Percentiles rank a stretch among this genome's conserved stretches.
Conservation (phyloP, 2,113 vertebrate genomes). For the Dolichallabes microphthalmus region DNA sequence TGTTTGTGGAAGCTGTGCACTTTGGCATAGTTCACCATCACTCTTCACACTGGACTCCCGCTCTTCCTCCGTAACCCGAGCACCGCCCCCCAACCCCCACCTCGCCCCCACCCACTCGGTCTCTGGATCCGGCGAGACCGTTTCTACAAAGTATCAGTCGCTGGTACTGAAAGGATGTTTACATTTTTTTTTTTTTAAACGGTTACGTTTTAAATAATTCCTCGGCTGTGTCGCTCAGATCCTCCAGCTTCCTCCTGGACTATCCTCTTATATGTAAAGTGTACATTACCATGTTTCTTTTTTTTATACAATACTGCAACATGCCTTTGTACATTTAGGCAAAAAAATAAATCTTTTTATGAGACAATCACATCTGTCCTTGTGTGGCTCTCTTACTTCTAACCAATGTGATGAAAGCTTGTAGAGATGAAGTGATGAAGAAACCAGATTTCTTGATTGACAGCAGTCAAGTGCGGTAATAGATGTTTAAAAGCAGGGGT, state of each 20-base stretch:
- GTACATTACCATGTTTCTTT: constrained; percentile 91
- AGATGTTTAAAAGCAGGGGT: too few relatives aligned
- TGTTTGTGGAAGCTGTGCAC: constrained; percentile 26
- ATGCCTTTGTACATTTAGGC: constrained; percentile 95
- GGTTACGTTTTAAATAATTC: constrained; percentile 82
- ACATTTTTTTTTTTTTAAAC: constrained; percentile 83
- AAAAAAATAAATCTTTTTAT: constrained; percentile 97
- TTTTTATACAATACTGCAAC: constrained; percentile 93
- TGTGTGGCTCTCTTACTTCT: constrained; percentile 55
- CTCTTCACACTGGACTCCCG: constrained; percentile 59
- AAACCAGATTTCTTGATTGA: neutral
- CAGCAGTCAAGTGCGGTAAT: too few relatives aligned
- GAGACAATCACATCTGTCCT: constrained; percentile 87
- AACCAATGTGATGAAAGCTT: neutral
- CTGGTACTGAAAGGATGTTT: constrained; percentile 81
- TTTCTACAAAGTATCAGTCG: constrained; percentile 64
- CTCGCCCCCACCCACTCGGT: constrained; percentile 56
- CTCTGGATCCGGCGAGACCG: constrained; percentile 63
- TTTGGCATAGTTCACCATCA: constrained; percentile 41
- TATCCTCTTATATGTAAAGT: constrained; percentile 89
- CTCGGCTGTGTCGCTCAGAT: constrained; percentile 52
- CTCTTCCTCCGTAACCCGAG: constrained; percentile 46
- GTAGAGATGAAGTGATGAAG: neutral
- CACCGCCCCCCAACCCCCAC: constrained; percentile 59
- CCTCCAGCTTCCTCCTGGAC: constrained; percentile 56